Evolutionary conservation across 2,888 invertebrate genomes (phyloP), one percentile per base, ranked within the genome.

Genomic region (Laspeyria flexula): DNA sequence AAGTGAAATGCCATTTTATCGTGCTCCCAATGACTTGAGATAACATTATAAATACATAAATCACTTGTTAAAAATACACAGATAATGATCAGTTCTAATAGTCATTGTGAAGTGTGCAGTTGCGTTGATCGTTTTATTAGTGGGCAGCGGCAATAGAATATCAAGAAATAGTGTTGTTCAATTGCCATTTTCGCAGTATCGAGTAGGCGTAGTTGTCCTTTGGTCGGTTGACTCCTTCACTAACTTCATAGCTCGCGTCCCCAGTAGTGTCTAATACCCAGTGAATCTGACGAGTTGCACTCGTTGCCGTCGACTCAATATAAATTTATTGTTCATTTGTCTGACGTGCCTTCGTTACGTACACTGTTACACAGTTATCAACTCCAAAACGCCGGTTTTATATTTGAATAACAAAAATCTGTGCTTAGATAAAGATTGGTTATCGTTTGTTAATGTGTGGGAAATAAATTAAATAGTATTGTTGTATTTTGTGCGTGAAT

Each of bases 311-410:
- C 69, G n/a, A n/a, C 77, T 79, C 85, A 79, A 83, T 83, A 83
- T 85, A 73, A 84, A 83, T 83, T 87, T 88, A 88, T 87, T 86
- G 84, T 85, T 73, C 78, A 73, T 73, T 63, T 71, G 81, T 40
- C 75, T 60, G 64, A 75, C 77, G 75, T 31, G 25, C 6, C 45
- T 31, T 21, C 35, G 30, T 38, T 78, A 79, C 77, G 84, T 64
- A 75, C 83, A 79, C 82, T 72, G n/a, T n/a, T n/a, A n/a, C n/a
- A n/a, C 82, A 83, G 77, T 80, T 79, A 40, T 43, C 33, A 27
- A 29, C 10, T 29, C 1, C 5, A 5, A 35, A 43, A 18, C 13
- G 18, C 29, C 42, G 11, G 27, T 53, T 34, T 44, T 43, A 30
- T 29, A 40, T 35, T 34, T 55, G 38, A 54, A 37, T 53, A 45